A percentile compares a stretch with the other conserved stretches of the same genome.
These are phyloP conservation scores for rabbit (Oryctolagus cuniculus) DNA, from an alignment of 2,113 vertebrate genomes.

Conservation along the genomic window mOryCun1.1 NC_091440.1:52204501-52205000, in stretches of 20 bases:
- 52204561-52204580: neutral
- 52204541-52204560: slow-evolving; percentile 25
- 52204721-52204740: neutral
- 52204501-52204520: neutral
- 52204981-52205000: neutral
- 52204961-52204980: slow-evolving; percentile 1
- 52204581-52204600: neutral
- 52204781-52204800: slow-evolving; percentile 8
- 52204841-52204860: slow-evolving; percentile 18
- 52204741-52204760: slow-evolving; percentile 15
- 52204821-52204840: slow-evolving; percentile 51
- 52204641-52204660: neutral
- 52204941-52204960: neutral
- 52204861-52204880: neutral
- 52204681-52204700: slow-evolving; percentile 17
- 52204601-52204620: neutral
- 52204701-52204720: slow-evolving; percentile 21
- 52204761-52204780: neutral
- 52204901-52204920: slow-evolving; percentile 28
- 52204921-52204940: neutral
- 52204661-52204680: slow-evolving; percentile 10
- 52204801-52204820: slow-evolving; percentile 9
- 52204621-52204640: neutral
- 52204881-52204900: neutral
- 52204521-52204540: neutral